A percentile compares a stretch with the other conserved stretches of the same genome.
These are phyloP conservation scores for Lasioglossum oenotherae DNA, from an alignment of 2,888 invertebrate genomes.

Conservation along the genomic window DNA sequence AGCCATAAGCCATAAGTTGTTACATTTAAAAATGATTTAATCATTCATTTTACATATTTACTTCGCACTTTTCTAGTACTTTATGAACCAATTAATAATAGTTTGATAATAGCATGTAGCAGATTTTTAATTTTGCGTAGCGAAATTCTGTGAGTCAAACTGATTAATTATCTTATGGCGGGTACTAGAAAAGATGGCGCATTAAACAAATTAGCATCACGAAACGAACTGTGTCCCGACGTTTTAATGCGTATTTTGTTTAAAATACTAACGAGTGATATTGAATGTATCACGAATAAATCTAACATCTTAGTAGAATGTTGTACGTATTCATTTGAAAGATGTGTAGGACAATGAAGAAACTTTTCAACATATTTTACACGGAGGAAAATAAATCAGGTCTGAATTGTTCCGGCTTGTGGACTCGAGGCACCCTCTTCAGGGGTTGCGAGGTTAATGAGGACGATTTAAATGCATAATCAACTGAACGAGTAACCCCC, in stretches of 20 bases:
- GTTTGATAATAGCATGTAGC: neutral
- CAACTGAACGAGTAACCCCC: neutral
- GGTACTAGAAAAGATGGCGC: neutral
- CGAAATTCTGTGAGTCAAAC: neutral
- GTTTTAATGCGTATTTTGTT: neutral
- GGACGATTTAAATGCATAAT: slow-evolving; percentile 3
- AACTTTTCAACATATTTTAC: neutral
- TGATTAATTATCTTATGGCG: neutral
- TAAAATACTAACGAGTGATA: neutral
- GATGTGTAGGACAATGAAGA: neutral
- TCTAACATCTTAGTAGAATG: neutral
- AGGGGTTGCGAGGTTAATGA: neutral
- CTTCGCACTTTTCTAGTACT: too few relatives aligned
- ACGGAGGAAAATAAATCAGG: neutral
- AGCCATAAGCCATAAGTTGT: neutral
- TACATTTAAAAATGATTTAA: too few relatives aligned
- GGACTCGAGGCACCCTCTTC: neutral
- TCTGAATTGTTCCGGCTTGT: neutral
- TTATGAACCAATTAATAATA: neutral
- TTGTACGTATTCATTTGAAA: neutral
- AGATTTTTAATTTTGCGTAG: neutral
- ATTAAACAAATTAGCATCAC: neutral
- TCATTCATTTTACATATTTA: too few relatives aligned
- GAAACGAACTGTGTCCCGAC: neutral
- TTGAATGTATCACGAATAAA: neutral